A percentile compares a stretch with the other conserved stretches of the same genome.
These are phyloP conservation scores for Ctenopoma kingsleyae DNA, from an alignment of 2,797 vertebrate genomes.

Conservation along the genomic window DNA sequence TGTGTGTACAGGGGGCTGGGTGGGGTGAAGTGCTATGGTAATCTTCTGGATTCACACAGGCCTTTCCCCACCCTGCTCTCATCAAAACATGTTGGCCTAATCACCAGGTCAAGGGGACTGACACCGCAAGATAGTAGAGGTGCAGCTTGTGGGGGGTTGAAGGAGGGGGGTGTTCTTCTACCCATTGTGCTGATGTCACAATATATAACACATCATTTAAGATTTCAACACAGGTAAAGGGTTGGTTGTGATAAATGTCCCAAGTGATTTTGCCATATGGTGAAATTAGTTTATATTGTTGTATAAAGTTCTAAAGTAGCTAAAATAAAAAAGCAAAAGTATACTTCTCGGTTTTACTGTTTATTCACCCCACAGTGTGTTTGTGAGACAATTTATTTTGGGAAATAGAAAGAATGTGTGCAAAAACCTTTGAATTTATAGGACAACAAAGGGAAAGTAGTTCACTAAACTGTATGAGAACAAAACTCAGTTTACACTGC, in stretches of 20 bases:
- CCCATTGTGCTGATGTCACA: slow-evolving; percentile 36
- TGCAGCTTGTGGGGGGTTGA: slow-evolving; percentile 53
- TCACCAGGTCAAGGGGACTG: slow-evolving; percentile 73
- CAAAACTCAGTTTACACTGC: slow-evolving; percentile 6
- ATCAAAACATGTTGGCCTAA: slow-evolving; percentile 74
- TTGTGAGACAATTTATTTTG: not conserved
- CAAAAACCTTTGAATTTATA: not conserved
- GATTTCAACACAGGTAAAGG: slow-evolving; percentile 7
- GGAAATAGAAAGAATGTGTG: not conserved
- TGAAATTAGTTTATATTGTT: not conserved
- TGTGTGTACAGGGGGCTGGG: slow-evolving; percentile 64
- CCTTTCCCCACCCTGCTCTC: slow-evolving; percentile 82
- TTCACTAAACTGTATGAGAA: not conserved
- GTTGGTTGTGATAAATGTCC: not conserved
- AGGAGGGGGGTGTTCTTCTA: slow-evolving; percentile 3
- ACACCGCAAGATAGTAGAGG: slow-evolving; percentile 72
- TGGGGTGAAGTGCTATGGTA: slow-evolving; percentile 77
- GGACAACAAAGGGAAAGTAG: not conserved
- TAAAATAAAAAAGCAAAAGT: not conserved
- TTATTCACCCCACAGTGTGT: not conserved
- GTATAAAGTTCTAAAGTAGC: not conserved
- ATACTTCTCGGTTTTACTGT: not conserved
- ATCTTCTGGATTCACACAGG: slow-evolving; percentile 85
- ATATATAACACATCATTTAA: slow-evolving; percentile 33
- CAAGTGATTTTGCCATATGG: not conserved